Evolutionary conservation across 1,140 invertebrate genomes (phyloP).

Genomic region (Drosophila rufa): DNA sequence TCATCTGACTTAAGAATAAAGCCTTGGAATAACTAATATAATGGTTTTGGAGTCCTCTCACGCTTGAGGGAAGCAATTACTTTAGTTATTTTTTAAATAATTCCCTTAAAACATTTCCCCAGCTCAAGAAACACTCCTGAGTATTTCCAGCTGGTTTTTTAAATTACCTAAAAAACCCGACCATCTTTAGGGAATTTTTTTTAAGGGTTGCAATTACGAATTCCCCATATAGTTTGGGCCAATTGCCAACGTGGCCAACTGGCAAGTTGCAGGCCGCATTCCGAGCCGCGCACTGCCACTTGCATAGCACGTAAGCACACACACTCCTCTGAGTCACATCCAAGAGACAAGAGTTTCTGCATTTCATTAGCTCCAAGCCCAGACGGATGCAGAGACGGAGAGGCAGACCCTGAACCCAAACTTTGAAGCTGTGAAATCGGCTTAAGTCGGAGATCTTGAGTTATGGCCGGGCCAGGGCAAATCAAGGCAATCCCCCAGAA

Average conservation of each 20-base stretch:
- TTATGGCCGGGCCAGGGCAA: slow-evolving; percentile 27
- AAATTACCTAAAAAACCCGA: background rate
- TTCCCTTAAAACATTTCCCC: no score
- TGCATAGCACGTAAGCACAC: slow-evolving; percentile 42
- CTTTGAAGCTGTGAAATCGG: slow-evolving; percentile 41
- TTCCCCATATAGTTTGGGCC: slow-evolving; percentile 14
- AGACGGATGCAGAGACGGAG: background rate
- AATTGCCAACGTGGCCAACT: slow-evolving; percentile 30
- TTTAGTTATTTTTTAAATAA: no score
- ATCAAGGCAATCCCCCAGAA: slow-evolving; percentile 23
- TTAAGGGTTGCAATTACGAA: slow-evolving; percentile 16
- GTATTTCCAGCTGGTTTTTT: background rate
- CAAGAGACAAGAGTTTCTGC: slow-evolving; percentile 36
- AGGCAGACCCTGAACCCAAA: slow-evolving; percentile 26
- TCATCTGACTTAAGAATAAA: background rate
- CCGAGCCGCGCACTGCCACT: slow-evolving; percentile 29
- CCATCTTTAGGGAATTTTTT: background rate
- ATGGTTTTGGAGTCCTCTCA: no score
- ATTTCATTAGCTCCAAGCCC: slow-evolving; percentile 45
- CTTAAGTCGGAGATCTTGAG: slow-evolving; percentile 42
- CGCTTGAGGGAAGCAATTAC: no score
- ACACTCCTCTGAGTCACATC: slow-evolving; percentile 46
- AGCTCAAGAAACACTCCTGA: background rate
- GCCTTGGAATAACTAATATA: no score
- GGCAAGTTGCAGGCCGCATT: slow-evolving; percentile 41